Percentiles rank a stretch among this genome's conserved stretches.
phyloP scores from a whole-genome alignment of 2,797 vertebrate species.

The Sebastes trivittatus region DNA sequence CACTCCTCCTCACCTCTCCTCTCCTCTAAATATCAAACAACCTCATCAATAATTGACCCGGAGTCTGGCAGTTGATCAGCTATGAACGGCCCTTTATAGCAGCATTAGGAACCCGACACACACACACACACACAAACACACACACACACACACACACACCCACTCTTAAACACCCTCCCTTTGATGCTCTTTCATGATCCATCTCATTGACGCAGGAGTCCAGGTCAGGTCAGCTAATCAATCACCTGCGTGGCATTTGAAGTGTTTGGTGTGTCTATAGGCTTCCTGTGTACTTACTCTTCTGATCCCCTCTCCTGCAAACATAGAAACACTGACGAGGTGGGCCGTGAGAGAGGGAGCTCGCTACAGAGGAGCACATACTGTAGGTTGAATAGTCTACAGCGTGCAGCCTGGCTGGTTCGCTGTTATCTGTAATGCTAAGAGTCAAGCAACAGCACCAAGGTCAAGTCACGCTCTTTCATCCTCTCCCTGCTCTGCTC shows the following conservation, averaged over 20 bases:
- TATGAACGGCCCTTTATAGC: conserved; percentile 63
- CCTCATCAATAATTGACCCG: conserved; percentile 75
- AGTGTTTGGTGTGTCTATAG: conserved; percentile 62
- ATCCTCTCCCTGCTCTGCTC: conserved; percentile 12
- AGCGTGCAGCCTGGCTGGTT: neutral
- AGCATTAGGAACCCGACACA: conserved; percentile 39
- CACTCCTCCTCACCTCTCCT: neutral
- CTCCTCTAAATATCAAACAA: conserved; percentile 69
- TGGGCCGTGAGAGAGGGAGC: conserved; percentile 2
- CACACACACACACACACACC: conserved; percentile 3
- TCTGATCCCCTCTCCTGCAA: conserved; percentile 63
- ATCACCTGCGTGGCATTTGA: conserved; percentile 75
- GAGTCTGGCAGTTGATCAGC: conserved; percentile 62
- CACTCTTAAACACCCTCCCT: conserved; percentile 30
- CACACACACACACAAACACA: neutral
- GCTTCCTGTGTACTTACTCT: conserved; percentile 42
- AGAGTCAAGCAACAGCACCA: conserved; percentile 30
- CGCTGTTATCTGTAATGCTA: neutral
- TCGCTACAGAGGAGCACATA: neutral
- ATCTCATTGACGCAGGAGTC: conserved; percentile 66
- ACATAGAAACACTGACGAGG: conserved; percentile 38
- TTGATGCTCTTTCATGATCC: conserved; percentile 76
- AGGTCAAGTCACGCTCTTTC: conserved; percentile 54
- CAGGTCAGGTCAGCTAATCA: conserved; percentile 74
- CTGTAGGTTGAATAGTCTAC: neutral